phyloP scores from a whole-genome alignment of 1,140 invertebrate species.

The Plodia interpunctella region DNA sequence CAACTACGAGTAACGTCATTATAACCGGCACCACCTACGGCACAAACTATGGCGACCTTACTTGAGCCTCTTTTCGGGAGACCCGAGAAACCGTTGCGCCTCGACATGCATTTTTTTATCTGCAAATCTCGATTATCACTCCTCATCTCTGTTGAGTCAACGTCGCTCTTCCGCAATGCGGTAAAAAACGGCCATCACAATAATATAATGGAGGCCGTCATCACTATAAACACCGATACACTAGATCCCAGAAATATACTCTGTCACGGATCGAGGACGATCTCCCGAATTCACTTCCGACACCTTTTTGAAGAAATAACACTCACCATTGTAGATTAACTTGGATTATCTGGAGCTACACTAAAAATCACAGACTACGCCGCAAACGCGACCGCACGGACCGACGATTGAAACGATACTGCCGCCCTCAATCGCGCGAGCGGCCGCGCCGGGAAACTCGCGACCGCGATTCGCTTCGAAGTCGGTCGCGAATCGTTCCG shows the following conservation, averaged over 20 bases:
- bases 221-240: slow-evolving; percentile 75
- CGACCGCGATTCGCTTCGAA: slow-evolving; percentile 62
- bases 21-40: slow-evolving; percentile 65
- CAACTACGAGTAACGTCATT: slow-evolving; percentile 50
- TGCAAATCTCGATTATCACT: slow-evolving; percentile 16
- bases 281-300: slow-evolving; percentile 51
- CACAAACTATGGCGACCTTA: slow-evolving; percentile 66
- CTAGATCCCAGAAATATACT: slow-evolving; percentile 65
- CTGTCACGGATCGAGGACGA: slow-evolving; percentile 31
- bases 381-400: slow-evolving; percentile 75
- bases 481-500: slow-evolving; percentile 65
- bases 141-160: slow-evolving; percentile 29
- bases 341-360: slow-evolving; percentile 77
- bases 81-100: slow-evolving; percentile 14
- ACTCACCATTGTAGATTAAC: slow-evolving; percentile 80
- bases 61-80: slow-evolving; percentile 29
- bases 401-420: slow-evolving; percentile 77
- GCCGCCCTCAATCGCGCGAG: slow-evolving; percentile 76
- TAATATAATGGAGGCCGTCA: slow-evolving; percentile 77
- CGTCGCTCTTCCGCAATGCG: slow-evolving; percentile 69
- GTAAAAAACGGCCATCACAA: slow-evolving; percentile 76
- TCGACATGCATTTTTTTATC: slow-evolving; percentile 17
- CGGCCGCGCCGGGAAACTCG: slow-evolving; percentile 69
- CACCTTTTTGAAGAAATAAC: slow-evolving; percentile 66
- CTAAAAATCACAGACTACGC: slow-evolving; percentile 76